Percentiles rank a stretch among this genome's conserved stretches.
Conservation (phyloP, 1,140 invertebrate species). For the Agrilus planipennis region DNA sequence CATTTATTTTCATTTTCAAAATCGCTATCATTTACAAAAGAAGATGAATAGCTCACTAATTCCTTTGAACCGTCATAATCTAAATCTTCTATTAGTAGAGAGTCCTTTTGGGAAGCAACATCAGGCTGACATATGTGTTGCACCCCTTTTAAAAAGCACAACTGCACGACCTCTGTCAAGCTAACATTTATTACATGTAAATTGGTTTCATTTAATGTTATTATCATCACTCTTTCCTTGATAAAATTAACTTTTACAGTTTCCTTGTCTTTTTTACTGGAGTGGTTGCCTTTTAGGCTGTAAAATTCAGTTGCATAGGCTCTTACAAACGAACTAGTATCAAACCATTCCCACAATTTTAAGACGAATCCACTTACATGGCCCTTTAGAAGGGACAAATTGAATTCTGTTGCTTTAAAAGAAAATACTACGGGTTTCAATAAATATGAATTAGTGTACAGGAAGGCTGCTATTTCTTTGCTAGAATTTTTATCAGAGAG, state of each 20-base stretch:
- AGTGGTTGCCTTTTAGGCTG: neutral
- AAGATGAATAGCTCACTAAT: constrained; percentile 59
- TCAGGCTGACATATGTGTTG: constrained; percentile 56
- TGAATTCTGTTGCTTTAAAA: constrained; percentile 17
- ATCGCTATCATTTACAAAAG: constrained; percentile 42
- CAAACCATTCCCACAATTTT: constrained; percentile 68
- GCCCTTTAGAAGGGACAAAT: constrained; percentile 35
- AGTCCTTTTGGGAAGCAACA: constrained; percentile 53
- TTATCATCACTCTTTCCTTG: constrained; percentile 59
- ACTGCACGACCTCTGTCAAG: constrained; percentile 56
- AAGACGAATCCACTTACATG: constrained; percentile 58
- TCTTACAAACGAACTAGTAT: constrained; percentile 4
- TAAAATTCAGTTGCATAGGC: neutral
- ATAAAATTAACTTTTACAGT: constrained; percentile 25
- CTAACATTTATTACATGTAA: constrained; percentile 60
- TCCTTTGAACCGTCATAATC: constrained; percentile 60
- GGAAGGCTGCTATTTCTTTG: constrained; percentile 11
- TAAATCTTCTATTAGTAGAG: constrained; percentile 56
- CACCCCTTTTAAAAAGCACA: constrained; percentile 45
- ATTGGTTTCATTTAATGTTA: constrained; percentile 59
- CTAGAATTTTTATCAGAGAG: constrained; percentile 14
- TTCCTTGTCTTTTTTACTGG: neutral
- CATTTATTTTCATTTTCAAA: constrained; percentile 31
- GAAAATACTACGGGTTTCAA: constrained; percentile 24
- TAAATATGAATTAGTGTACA: constrained; percentile 19